Evolutionary conservation across 2,113 vertebrate species (phyloP), one percentile per base, ranked within the genome.

Genomic region (Rhodinocichla rosea): DNA sequence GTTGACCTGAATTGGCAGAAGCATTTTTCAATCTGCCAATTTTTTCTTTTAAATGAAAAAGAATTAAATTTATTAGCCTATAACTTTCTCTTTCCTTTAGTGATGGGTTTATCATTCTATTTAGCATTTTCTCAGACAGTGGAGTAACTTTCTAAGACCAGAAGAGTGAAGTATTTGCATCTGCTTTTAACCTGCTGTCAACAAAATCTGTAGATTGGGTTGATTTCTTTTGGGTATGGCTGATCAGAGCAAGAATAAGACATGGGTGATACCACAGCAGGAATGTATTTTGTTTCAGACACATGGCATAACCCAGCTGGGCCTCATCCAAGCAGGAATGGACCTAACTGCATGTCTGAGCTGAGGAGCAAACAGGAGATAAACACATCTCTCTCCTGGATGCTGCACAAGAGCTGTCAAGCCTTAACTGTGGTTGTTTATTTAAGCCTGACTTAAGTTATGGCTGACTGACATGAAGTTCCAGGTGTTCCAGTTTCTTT

Each of bases 21-120:
- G n/a, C 60, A 57, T 96, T 97, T 95, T 84, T 92, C 82, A 93
- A 57, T 93, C 92, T 94, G 94, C 56, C 92, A 86, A 19, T 84
- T 96, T 75, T 93, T 83, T 83, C 32, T 70, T 90, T 94, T 89
- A 93, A 96, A 95, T 91, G 80, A 82, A 92, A 93, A 96, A 69
- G 63, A 82, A 95, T 90, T 82, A 65, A 47, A 95, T 96, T 95
- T 95, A 96, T 94, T 90, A 82, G 57, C 50, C 78, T 64, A 28
- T 96, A 92, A 83, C 40, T 83, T 95, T 67, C 23, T 89, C 78
- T 81, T 76, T 47, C 33, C n/a, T 59, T 90, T 85, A 79, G 47
- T 75, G 56, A 44, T 60, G 45, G 32, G 70, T 91, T 96, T 96
- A 93, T 92, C 39, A 47, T 81, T 47, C 60, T 91, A 24, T 50